phyloP scores from a whole-genome alignment of 2,888 invertebrate genomes.

The Clunio marinus region DNA sequence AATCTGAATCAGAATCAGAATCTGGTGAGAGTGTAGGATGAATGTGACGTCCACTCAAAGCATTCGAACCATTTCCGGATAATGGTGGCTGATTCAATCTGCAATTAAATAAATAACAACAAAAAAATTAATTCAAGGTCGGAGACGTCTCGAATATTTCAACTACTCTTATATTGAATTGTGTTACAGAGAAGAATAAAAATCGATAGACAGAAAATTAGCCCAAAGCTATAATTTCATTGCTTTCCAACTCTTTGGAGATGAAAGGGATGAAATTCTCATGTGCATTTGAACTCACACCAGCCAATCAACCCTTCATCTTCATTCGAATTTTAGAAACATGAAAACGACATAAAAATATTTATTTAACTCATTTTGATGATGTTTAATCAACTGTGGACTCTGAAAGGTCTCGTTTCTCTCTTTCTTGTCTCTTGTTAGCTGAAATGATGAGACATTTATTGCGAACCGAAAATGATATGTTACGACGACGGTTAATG shows the following conservation, averaged over 20 bases:
- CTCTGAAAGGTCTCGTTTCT: too few relatives aligned
- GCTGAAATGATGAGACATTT: constrained; percentile 38
- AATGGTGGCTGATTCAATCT: constrained; percentile 35
- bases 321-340: too few relatives aligned
- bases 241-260: constrained; percentile 19
- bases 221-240: constrained; percentile 6
- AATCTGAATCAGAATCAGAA: constrained; percentile 45
- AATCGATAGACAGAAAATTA: neutral
- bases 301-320: constrained; percentile 27
- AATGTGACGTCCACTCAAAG: constrained; percentile 29
- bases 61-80: constrained; percentile 27
- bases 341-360: constrained; percentile 8
- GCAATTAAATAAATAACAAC: constrained; percentile 6
- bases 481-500: constrained; percentile 29
- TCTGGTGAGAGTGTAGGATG: constrained; percentile 34
- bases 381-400: constrained; percentile 38
- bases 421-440: too few relatives aligned
- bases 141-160: too few relatives aligned
- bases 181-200: neutral
- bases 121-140: constrained; percentile 24
- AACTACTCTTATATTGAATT: constrained; percentile 3
- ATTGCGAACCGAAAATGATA: constrained; percentile 36
- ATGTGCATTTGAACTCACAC: neutral
- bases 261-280: constrained; percentile 34
- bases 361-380: constrained; percentile 34